These are phyloP conservation scores for Chrysomallon squamiferum DNA, from an alignment of 1,140 invertebrate genomes.

Conservation along the genomic window DNA sequence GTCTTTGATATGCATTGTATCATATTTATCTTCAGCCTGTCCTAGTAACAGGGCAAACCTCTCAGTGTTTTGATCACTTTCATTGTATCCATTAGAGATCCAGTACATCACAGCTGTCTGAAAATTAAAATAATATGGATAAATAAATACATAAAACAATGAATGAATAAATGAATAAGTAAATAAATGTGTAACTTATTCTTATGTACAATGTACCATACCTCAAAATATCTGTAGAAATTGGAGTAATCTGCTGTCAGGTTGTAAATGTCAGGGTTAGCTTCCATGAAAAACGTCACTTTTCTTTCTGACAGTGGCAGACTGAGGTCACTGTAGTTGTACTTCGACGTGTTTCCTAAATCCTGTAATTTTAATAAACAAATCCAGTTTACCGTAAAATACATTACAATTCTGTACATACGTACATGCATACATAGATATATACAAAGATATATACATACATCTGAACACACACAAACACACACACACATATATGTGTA, in stretches of 20 bases:
- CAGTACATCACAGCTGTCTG: too few species aligned
- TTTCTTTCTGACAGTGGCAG: conserved; percentile 12
- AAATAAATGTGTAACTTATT: too few species aligned
- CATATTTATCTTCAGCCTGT: too few species aligned
- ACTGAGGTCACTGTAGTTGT: not conserved
- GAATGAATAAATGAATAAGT: not conserved
- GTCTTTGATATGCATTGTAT: too few species aligned
- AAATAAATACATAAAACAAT: not conserved
- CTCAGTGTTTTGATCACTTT: too few species aligned
- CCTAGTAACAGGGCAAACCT: too few species aligned
- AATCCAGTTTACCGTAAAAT: not conserved
- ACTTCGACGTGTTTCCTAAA: not conserved
- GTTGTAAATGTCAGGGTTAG: conserved; percentile 5
- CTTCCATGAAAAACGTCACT: not conserved
- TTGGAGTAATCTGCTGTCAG: not conserved
- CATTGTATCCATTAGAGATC: too few species aligned
- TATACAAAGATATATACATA: too few species aligned
- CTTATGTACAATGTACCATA: conserved; percentile 8
- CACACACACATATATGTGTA: too few species aligned
- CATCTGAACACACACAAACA: too few species aligned
- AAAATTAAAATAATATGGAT: not conserved
- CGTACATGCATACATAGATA: too few species aligned
- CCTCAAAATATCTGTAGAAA: conserved; percentile 25
- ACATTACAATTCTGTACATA: not conserved
- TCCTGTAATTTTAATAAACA: not conserved